Evolutionary conservation across 2,113 vertebrate genomes (phyloP).

Genomic region (Gulo gulo): DNA sequence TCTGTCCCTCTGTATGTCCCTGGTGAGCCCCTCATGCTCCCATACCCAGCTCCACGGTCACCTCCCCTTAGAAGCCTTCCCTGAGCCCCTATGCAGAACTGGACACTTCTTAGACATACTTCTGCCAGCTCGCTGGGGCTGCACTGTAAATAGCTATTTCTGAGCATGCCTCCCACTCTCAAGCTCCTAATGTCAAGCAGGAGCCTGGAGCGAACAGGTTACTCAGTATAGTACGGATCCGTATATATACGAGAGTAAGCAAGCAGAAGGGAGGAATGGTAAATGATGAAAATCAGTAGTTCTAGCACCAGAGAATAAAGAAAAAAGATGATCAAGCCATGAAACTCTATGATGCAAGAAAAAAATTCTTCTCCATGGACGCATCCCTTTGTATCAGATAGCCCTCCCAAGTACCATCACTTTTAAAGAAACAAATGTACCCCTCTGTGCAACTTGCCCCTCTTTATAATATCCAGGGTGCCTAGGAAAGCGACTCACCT

Average conservation of each 20-base stretch:
- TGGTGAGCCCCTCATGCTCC: background rate
- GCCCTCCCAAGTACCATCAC: background rate
- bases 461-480: background rate
- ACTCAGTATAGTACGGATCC: background rate
- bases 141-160: background rate
- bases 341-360: background rate
- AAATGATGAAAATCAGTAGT: background rate
- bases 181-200: background rate
- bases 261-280: background rate
- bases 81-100: background rate
- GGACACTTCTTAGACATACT: background rate
- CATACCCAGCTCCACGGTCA: background rate
- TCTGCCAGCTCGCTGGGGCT: background rate
- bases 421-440: background rate
- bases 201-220: background rate
- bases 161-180: background rate
- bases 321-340: background rate
- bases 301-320: background rate
- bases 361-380: background rate
- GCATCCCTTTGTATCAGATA: background rate
- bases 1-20: background rate
- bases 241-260: background rate
- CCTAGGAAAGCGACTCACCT: background rate
- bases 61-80: conserved; percentile 2
- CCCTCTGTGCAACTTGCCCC: background rate